phyloP scores from a whole-genome alignment of 2,797 vertebrate genomes.

The Xyrichtys novacula region DNA sequence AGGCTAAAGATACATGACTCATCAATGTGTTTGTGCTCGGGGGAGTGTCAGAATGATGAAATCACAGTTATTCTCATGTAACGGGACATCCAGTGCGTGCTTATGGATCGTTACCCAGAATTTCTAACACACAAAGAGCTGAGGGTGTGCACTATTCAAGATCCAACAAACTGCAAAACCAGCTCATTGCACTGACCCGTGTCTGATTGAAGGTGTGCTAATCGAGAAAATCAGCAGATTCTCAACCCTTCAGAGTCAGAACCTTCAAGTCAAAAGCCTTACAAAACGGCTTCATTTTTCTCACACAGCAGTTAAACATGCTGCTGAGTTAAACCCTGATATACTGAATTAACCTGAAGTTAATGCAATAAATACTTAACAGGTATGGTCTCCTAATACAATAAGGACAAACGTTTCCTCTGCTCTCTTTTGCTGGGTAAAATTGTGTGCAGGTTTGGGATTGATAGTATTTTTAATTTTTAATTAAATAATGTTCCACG shows the following conservation, averaged over 20 bases:
- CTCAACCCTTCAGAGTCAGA: not conserved
- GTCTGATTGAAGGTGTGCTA: not conserved
- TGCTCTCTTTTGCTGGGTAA: too few relatives aligned
- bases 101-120: not conserved
- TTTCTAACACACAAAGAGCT: not conserved
- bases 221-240: not conserved
- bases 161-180: slow-evolving; percentile 20
- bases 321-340: too few relatives aligned
- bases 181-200: slow-evolving; percentile 18
- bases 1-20: slow-evolving; percentile 6
- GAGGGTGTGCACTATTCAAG: slow-evolving; percentile 19
- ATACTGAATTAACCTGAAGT: too few relatives aligned
- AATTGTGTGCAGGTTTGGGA: not conserved
- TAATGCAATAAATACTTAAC: too few relatives aligned
- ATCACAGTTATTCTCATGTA: slow-evolving; percentile 18
- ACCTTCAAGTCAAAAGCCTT: too few relatives aligned
- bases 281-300: too few relatives aligned
- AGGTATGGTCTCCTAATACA: too few relatives aligned
- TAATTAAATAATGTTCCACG: not conserved
- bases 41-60: slow-evolving; percentile 13
- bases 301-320: too few relatives aligned
- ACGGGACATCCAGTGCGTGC: not conserved
- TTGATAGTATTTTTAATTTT: not conserved
- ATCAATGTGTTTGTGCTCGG: slow-evolving; percentile 1
- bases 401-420: too few relatives aligned